Percentiles rank a stretch among this genome's conserved stretches.
Evolutionary conservation across 2,113 vertebrate genomes (phyloP).

Genomic region (Pelecanoides urinatrix): DNA sequence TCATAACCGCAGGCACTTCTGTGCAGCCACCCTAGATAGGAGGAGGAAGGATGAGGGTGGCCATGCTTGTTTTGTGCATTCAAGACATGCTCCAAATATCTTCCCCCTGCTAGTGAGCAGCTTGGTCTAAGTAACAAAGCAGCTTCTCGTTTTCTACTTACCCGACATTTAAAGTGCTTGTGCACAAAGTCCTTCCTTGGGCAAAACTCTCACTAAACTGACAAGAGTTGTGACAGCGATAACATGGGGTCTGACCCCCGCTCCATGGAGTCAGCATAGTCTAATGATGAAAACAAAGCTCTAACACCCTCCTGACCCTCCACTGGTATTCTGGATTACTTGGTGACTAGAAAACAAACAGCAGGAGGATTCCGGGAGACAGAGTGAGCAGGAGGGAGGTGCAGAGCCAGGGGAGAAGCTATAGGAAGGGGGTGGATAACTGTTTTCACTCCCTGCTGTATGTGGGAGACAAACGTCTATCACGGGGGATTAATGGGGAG

Average conservation of each 20-base stretch:
- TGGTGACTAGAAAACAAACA: background rate
- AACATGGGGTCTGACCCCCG: rapidly evolving
- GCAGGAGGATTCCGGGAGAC: background rate
- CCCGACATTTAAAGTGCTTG: background rate
- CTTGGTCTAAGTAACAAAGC: background rate
- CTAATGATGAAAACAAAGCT: background rate
- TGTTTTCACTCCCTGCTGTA: background rate
- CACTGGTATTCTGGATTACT: background rate
- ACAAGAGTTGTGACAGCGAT: background rate
- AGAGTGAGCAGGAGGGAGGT: background rate
- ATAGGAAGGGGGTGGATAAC: background rate
- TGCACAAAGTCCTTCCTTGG: background rate
- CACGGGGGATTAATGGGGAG: rapidly evolving
- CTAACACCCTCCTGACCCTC: background rate
- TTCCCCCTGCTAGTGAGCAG: background rate
- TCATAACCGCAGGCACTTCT: background rate
- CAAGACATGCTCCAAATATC: background rate
- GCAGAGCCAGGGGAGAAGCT: background rate
- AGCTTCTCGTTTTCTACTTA: background rate
- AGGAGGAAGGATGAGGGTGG: background rate
- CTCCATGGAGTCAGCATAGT: background rate
- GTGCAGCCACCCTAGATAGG: background rate
- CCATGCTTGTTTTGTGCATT: background rate
- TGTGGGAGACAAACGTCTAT: background rate
- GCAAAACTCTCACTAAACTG: background rate